Percentiles rank a stretch among this genome's conserved stretches.
These are phyloP conservation scores for Parauchenoglanis punctatus DNA, from an alignment of 2,797 vertebrate genomes.

Conservation along the genomic window DNA sequence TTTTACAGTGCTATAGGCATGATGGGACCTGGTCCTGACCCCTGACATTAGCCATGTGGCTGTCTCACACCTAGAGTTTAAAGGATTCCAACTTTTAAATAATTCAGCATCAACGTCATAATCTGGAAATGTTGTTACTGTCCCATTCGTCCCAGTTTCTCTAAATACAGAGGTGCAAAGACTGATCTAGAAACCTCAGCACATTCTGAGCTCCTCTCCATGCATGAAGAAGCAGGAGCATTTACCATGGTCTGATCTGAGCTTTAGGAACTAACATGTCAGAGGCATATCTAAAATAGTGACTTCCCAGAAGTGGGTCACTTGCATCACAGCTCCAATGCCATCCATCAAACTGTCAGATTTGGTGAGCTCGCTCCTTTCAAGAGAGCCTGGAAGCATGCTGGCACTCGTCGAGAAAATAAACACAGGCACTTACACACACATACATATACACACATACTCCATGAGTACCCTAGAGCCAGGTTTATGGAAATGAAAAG, in stretches of 20 bases:
- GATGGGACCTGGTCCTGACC: slow-evolving; percentile 47
- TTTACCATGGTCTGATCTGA: background rate
- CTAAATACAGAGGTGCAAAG: background rate
- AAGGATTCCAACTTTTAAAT: slow-evolving; percentile 22
- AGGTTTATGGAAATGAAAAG: slow-evolving; percentile 37
- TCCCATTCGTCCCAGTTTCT: background rate
- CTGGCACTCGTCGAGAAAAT: slow-evolving; percentile 46
- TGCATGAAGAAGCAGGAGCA: slow-evolving; percentile 18
- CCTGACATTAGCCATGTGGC: slow-evolving; percentile 32
- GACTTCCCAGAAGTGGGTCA: slow-evolving; percentile 45
- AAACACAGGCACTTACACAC: slow-evolving; percentile 24
- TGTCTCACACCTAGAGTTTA: slow-evolving; percentile 21
- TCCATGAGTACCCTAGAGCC: slow-evolving; percentile 21
- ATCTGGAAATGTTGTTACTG: background rate
- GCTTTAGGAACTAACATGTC: background rate
- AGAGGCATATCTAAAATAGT: slow-evolving; percentile 5
- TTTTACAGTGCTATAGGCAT: slow-evolving; percentile 26
- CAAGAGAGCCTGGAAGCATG: slow-evolving; percentile 54
- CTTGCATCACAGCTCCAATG: slow-evolving; percentile 35
- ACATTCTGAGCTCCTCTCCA: background rate
- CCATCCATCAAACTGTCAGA: slow-evolving; percentile 52
- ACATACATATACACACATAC: slow-evolving; percentile 43
- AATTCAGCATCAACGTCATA: background rate
- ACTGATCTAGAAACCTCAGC: slow-evolving; percentile 16
- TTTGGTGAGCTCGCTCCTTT: slow-evolving; percentile 34